Percentiles rank a stretch among this genome's conserved stretches.
Evolutionary conservation across 2,113 vertebrate genomes (phyloP).

Genomic region (Illadopsis cleaveri): DNA sequence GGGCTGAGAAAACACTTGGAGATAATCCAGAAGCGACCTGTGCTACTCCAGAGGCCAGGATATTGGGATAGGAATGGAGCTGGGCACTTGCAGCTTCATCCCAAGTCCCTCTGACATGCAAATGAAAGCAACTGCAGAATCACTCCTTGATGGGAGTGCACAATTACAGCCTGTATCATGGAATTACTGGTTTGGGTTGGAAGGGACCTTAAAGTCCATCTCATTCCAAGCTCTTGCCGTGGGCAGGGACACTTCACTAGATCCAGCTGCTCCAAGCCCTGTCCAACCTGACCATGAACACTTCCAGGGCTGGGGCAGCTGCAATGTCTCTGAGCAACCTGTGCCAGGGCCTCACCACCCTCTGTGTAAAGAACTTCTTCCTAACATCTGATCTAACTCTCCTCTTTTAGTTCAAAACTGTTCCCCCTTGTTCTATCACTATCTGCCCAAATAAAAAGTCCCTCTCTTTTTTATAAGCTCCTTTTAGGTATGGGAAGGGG

Average conservation of each 20-base stretch:
- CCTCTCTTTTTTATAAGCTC: background rate
- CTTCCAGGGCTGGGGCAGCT: background rate
- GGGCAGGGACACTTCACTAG: background rate
- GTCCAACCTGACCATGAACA: background rate
- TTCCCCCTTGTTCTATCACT: background rate
- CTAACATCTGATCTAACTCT: background rate
- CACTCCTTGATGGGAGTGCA: background rate
- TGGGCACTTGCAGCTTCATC: background rate
- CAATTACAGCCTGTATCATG: accelerated
- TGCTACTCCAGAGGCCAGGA: background rate
- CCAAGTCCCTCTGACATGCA: background rate
- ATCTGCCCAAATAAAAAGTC: background rate
- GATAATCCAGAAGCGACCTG: constrained; percentile 5
- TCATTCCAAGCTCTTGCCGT: background rate
- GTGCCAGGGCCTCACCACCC: background rate
- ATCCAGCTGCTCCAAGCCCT: background rate
- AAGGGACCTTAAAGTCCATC: background rate
- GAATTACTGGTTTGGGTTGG: background rate
- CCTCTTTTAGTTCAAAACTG: background rate
- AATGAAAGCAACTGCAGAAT: background rate
- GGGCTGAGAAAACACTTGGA: constrained; percentile 33
- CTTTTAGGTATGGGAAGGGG: background rate
- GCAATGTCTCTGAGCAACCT: background rate
- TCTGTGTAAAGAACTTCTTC: background rate
- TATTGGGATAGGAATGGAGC: background rate